Evolutionary conservation across 2,888 invertebrate genomes (phyloP), one percentile per base, ranked within the genome.

Genomic region (Hirudinaria manillensis): DNA sequence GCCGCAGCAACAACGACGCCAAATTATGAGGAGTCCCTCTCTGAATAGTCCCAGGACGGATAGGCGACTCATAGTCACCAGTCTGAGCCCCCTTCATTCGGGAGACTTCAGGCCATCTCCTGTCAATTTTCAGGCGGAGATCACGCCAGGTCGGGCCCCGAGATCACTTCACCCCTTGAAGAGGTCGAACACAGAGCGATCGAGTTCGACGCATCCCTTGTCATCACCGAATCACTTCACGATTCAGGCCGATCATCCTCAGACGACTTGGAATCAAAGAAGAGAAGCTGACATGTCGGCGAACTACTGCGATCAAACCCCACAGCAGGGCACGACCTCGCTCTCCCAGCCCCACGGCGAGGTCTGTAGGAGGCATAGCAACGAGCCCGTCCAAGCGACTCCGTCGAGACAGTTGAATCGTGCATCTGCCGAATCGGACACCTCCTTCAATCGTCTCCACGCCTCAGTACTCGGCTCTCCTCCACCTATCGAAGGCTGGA

Each of bases 381-480:
- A 45, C 45, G 24, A 61, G n/a, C 61, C 61, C 61, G 21, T 61
- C 24, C 61, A 61, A 29, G 7, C 61, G 7, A 4, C 61, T 10
- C 24, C 61, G 13, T 29, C 24, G 61, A 61, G 10, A 24, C 61
- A 61, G 4, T 29, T 61, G 61, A 68, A 32, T 32, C 32, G 68
- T n/a, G 68, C 68, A 7, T 68, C 68, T 36, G 68, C 21, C 34
- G 68, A 68, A 36, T 68, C 68, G 6, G 68, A 68, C n/a, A n/a
- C 68, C 7, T 68, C 68, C 27, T 32, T 32, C 68, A 68, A 61
- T 10, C 61, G 61, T 10, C 29, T 61, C n/a, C 61, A 61, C 61
- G 24, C 61, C 24, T 61, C 61, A 4, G 24, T 61, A 7, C 24
- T 61, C 29, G 10, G 29, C 29, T 61, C 29, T 27, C 29, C 61